These are phyloP conservation scores for Macrobrachium rosenbergii DNA, from an alignment of 1,140 invertebrate species.

Conservation along the genomic window DNA sequence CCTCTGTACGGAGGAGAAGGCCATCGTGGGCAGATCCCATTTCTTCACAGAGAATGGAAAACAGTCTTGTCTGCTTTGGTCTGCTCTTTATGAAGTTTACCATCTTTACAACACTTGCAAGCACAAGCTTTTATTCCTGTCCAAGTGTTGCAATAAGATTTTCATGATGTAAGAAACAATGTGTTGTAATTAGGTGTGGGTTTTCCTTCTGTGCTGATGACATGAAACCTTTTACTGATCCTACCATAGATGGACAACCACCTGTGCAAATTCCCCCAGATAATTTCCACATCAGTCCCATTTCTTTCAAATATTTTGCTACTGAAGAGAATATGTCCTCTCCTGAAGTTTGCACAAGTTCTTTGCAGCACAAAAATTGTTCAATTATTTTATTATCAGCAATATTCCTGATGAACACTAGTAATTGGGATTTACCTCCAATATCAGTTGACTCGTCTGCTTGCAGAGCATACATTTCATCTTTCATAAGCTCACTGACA, in stretches of 20 bases:
- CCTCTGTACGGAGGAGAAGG: too few relatives aligned
- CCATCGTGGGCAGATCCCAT: too few relatives aligned
- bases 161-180: not conserved
- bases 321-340: too few relatives aligned
- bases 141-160: too few relatives aligned
- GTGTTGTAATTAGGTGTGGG: not conserved
- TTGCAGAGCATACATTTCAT: too few relatives aligned
- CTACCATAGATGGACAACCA: not conserved
- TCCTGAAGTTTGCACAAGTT: conserved; percentile 15
- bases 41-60: too few relatives aligned
- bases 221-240: conserved; percentile 8
- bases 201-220: not conserved
- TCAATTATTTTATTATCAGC: conserved; percentile 18
- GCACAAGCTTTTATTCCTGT: too few relatives aligned
- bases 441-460: too few relatives aligned
- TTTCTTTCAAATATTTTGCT: not conserved
- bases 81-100: too few relatives aligned
- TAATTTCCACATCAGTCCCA: conserved; percentile 6
- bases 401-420: not conserved
- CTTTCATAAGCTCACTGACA: too few relatives aligned
- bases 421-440: not conserved
- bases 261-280: not conserved
- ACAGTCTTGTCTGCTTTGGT: too few relatives aligned
- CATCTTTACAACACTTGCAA: too few relatives aligned
- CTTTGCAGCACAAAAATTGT: conserved; percentile 27